Evolutionary conservation across 2,888 invertebrate genomes (phyloP), one percentile per base, ranked within the genome.

Genomic region (Noctua fimbriata): DNA sequence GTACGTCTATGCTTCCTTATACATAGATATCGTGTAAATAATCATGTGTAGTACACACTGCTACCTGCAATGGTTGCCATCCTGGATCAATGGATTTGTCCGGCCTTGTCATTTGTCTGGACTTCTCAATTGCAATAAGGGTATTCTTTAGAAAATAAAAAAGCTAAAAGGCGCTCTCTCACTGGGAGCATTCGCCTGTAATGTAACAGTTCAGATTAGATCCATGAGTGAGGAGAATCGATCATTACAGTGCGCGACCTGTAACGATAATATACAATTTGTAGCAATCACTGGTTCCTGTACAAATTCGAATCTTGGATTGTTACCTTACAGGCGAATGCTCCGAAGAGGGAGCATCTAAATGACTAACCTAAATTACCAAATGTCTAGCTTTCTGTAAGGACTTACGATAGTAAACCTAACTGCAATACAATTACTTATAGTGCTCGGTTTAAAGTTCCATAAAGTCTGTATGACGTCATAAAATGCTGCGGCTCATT

Each of bases 391-490:
- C 60, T 18, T 18, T 63, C 18, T 7, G 2, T 28, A 16, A 28
- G 12, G 32, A 18, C 9, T 63, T 63, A 18, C 18, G 44, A 67
- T 16, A 9, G 44, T 4, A n/a, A 44, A 16, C 44, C n/a, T 44
- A 16, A 16, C 16, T 41, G 32, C n/a, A 72, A 63, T 63, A 36
- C 47, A 70, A 67, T 69, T 66, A 66, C 79, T 28, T 70, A 58
- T 41, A 52, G n/a, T 66, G 49, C 32, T 49, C 14, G 14, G n/a
- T 58, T 55, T 73, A 9, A 60, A 55, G 32, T 74, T 80, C 67
- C n/a, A 74, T 55, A 63, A 63, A 18, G 41, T 49, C 2, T 60
- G 41, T 55, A 67, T 63, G 52, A 72, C 71, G 85, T 63, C 74
- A 74, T 65, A 49, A 52, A 58, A 14, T 41, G 18, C 24, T 67